These are phyloP conservation scores for Mustela nigripes DNA, from an alignment of 2,113 vertebrate species.

Conservation along the genomic window DNA sequence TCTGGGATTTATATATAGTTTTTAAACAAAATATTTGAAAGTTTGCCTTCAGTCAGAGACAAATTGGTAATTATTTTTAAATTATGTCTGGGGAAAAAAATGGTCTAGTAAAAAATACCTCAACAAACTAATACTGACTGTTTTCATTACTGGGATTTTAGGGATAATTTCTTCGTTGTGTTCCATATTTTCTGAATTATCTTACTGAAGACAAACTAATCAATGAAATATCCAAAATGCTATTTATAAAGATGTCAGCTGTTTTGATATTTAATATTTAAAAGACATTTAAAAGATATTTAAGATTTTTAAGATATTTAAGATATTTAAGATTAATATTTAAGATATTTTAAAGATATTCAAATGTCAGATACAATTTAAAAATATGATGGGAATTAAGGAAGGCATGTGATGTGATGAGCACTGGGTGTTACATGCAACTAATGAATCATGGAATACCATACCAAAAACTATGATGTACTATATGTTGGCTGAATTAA, in stretches of 20 bases:
- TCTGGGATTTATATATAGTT: not conserved
- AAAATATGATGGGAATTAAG: not conserved
- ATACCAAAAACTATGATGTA: not conserved
- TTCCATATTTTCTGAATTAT: not conserved
- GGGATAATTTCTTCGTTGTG: not conserved
- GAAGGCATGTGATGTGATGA: not conserved
- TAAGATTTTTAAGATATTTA: no score
- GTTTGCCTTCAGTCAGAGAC: not conserved
- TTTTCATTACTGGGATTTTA: not conserved
- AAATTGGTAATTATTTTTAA: not conserved
- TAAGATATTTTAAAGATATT: no score
- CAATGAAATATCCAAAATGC: not conserved
- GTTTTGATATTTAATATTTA: no score
- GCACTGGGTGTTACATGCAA: not conserved
- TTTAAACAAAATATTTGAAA: not conserved
- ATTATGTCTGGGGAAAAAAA: not conserved
- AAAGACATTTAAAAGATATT: no score
- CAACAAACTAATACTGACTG: not conserved
- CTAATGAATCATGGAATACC: not conserved
- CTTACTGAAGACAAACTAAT: not conserved
- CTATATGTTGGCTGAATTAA: not conserved
- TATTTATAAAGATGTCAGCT: not conserved
- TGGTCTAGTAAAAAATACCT: not conserved
- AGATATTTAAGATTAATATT: no score
- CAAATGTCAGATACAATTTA: not conserved